Conservation (phyloP, 2,888 invertebrate species). For the Ochropleura plecta region DNA sequence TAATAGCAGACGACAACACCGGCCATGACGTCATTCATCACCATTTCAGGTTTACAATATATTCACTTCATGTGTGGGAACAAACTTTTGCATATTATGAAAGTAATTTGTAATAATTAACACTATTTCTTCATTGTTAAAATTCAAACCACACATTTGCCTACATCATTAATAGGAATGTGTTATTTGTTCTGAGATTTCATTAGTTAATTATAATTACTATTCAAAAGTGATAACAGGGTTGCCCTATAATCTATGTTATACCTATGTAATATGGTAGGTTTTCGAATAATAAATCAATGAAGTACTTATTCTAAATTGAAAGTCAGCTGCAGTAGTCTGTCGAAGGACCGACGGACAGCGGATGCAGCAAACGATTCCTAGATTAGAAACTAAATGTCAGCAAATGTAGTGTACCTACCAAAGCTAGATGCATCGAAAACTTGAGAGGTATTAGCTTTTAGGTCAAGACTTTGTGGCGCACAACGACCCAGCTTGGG, state of each 20-base stretch:
- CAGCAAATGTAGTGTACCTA: no score
- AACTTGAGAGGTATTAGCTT: neutral
- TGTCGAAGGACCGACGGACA: neutral
- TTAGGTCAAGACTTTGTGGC: neutral
- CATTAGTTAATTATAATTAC: neutral
- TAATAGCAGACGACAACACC: neutral
- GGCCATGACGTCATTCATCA: conserved; percentile 4
- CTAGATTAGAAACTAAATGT: neutral
- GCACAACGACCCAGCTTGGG: no score
- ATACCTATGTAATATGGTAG: neutral
- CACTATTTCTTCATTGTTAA: neutral
- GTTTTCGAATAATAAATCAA: neutral
- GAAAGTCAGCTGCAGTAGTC: no score
- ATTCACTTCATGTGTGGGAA: neutral
- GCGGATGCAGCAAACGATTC: neutral
- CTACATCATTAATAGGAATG: neutral
- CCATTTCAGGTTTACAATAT: neutral
- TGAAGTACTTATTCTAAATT: neutral
- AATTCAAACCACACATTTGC: conserved; percentile 5
- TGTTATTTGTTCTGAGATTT: neutral
- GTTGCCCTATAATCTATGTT: neutral
- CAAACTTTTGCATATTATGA: neutral
- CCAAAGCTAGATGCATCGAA: neutral
- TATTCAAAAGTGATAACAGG: conserved; percentile 2
- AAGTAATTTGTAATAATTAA: neutral